Conservation (phyloP, 2,113 vertebrate genomes). For the Sporophila hypoxantha region DNA sequence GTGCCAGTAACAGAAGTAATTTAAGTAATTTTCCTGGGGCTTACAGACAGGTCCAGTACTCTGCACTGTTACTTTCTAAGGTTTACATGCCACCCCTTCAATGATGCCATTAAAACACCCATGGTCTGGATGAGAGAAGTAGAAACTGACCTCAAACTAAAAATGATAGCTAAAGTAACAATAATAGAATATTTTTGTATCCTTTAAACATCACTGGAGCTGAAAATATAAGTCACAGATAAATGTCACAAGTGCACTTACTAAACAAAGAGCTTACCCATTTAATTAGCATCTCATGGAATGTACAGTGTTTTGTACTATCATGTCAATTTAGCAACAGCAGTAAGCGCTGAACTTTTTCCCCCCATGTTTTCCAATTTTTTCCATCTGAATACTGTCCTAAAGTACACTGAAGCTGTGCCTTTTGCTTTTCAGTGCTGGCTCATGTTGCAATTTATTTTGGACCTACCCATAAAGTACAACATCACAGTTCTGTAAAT, state of each 20-base stretch:
- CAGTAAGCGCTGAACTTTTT: background rate
- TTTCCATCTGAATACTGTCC: background rate
- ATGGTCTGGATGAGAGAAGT: background rate
- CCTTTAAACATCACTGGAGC: background rate
- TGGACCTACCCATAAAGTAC: background rate
- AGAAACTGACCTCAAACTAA: background rate
- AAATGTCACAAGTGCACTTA: background rate
- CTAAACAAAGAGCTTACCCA: background rate
- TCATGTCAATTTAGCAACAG: background rate
- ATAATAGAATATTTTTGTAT: background rate
- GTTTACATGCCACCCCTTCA: background rate
- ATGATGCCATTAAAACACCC: background rate
- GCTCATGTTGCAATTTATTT: background rate
- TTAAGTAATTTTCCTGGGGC: background rate
- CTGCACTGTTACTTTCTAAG: background rate
- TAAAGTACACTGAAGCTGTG: background rate
- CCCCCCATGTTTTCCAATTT: background rate
- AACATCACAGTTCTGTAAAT: background rate
- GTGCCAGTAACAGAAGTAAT: background rate
- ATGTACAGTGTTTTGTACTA: background rate
- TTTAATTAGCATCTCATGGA: background rate
- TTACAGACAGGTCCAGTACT: background rate
- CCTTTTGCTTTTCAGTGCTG: background rate
- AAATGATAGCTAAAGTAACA: background rate
- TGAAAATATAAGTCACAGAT: background rate